Conservation (phyloP, 2,888 invertebrate genomes). For the Aphodius sticticus region DNA sequence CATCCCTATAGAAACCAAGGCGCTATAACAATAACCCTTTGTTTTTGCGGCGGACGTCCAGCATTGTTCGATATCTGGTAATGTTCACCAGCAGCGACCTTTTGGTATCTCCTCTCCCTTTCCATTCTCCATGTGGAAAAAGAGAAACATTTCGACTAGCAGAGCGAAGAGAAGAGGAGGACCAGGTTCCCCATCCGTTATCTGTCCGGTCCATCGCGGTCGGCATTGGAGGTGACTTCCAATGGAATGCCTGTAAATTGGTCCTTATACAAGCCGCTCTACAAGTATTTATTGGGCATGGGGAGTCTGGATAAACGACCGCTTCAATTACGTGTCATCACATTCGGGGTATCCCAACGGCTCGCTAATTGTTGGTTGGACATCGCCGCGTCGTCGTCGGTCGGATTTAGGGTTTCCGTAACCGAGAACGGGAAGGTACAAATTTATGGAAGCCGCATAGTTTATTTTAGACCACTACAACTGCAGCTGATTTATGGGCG, state of each 20-base stretch:
- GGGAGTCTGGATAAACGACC: slow-evolving; percentile 39
- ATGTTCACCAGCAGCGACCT: slow-evolving; percentile 13
- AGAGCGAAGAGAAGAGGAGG: slow-evolving; percentile 28
- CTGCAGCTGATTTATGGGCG: not conserved
- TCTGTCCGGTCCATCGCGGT: slow-evolving; percentile 47
- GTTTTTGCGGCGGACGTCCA: slow-evolving; percentile 20
- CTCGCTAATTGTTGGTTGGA: slow-evolving; percentile 32
- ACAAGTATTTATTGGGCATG: slow-evolving; percentile 45
- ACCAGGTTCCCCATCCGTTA: slow-evolving; percentile 37
- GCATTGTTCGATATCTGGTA: slow-evolving; percentile 24
- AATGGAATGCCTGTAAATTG: slow-evolving; percentile 58
- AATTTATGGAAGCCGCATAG: slow-evolving; percentile 28
- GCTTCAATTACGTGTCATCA: slow-evolving; percentile 39
- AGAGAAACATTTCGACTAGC: not conserved
- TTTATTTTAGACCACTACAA: slow-evolving; percentile 14
- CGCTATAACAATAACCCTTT: slow-evolving; percentile 21
- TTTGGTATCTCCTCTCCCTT: not conserved
- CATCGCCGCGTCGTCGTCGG: slow-evolving; percentile 20
- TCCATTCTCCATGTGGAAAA: not conserved
- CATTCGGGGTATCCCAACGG: slow-evolving; percentile 33
- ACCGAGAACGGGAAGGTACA: not conserved
- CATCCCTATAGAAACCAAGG: not conserved
- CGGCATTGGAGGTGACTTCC: slow-evolving; percentile 55
- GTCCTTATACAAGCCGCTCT: slow-evolving; percentile 56
- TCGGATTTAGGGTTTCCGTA: slow-evolving; percentile 16